These are phyloP conservation scores for Pelobates cultripes DNA, from an alignment of 2,797 vertebrate genomes.

Conservation along the genomic window DNA sequence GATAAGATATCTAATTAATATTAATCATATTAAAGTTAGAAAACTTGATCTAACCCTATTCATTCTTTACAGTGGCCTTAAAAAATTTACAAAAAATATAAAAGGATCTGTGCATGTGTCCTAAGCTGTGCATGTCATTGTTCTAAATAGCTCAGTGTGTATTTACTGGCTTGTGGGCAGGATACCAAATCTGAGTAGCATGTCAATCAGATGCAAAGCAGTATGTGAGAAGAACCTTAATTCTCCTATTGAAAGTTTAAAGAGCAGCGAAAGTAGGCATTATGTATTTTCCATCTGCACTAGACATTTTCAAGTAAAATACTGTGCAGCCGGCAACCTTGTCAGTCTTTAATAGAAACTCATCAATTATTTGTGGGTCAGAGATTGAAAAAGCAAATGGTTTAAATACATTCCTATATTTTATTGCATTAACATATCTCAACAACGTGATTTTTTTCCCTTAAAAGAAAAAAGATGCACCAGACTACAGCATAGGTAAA, in stretches of 20 bases:
- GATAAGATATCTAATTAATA: too few relatives aligned
- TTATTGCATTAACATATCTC: conserved; percentile 79
- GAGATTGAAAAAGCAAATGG: conserved; percentile 84
- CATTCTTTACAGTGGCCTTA: too few relatives aligned
- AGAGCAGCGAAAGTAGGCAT: conserved; percentile 65
- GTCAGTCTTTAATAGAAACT: conserved; percentile 85
- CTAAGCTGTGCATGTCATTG: background rate
- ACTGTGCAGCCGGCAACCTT: conserved; percentile 75
- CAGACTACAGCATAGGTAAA: background rate
- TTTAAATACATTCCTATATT: conserved; percentile 83
- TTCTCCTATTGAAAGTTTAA: conserved; percentile 64
- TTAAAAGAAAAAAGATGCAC: background rate
- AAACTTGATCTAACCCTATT: too few relatives aligned
- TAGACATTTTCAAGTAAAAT: conserved; percentile 75
- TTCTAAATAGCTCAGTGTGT: background rate
- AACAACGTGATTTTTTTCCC: background rate
- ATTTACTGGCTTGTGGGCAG: conserved; percentile 9
- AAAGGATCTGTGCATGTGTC: too few relatives aligned
- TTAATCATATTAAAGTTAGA: too few relatives aligned
- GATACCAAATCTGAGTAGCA: background rate
- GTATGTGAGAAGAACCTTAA: conserved; percentile 63
- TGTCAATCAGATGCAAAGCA: conserved; percentile 62
- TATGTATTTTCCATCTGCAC: conserved; percentile 69
- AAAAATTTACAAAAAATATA: too few relatives aligned
- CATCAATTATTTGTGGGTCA: conserved; percentile 86